Evolutionary conservation across 2,113 vertebrate species (phyloP), one percentile per base, ranked within the genome.

Genomic region (Cettia cetti): DNA sequence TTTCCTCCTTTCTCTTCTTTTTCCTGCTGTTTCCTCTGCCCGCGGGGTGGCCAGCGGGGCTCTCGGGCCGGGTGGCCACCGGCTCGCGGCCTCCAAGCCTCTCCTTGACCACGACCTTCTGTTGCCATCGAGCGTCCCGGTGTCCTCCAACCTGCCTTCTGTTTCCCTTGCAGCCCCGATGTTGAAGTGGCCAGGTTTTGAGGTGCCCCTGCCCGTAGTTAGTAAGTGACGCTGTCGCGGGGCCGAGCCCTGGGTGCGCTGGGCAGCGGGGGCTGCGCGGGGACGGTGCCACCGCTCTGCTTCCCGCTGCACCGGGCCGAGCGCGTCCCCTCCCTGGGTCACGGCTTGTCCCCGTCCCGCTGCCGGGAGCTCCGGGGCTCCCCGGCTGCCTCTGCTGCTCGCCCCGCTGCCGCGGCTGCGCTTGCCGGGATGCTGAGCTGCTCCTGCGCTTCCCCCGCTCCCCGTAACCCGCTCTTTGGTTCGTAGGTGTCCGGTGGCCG

Each of bases 141-240:
- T 5, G 65, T 95, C 78, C 89, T 96, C 89, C 95, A 97, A 92
- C 96, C 94, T 50, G 63, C 95, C 86, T 95, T 98, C 97, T 99
- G 95, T 99, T 98, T 98, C 93, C 98, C 98, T 99, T 99, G 97
- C 99, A 99, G 99, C 90, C 66, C 97, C 49, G 98, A 98, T 95
- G 98, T 98, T 96, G 98, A 98, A 97, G 98, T 98, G 98, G 99
- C 98, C 97, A 98, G 98, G 81, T 98, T 99, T 98, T 99, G 99
- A 99, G 97, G 86, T 65, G 98, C 92, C 97, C 98, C 98, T 95
- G 98, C 97, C 96, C 77, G 97, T 98, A 96, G 97, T 96, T 98
- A 98, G 99, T 99, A 99, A 99, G 99, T 99, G 97, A 96, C 75
- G 96, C 94, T 92, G 91, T 97, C 83, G 96, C 97, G 95, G 87